Conservation (phyloP, 2,888 invertebrate genomes). For the Allacma fusca region DNA sequence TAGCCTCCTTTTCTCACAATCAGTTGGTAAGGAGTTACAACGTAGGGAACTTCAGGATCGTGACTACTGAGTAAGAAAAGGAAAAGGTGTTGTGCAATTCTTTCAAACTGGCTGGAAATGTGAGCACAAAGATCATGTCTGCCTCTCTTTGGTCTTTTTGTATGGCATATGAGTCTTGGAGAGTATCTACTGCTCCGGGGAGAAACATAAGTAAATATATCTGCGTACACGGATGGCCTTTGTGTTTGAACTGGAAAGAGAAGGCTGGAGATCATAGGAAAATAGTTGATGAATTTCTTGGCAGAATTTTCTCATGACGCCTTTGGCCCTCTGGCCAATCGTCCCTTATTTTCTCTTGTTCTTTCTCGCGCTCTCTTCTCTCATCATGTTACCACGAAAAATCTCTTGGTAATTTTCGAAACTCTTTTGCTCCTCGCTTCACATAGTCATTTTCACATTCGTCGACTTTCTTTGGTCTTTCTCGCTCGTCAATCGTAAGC, state of each 20-base stretch:
- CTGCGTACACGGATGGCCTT: too few species aligned
- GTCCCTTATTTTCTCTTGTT: slow-evolving; percentile 12
- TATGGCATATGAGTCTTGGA: too few species aligned
- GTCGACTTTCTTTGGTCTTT: not conserved
- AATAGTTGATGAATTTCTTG: slow-evolving; percentile 46
- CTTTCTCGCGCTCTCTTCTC: slow-evolving; percentile 5
- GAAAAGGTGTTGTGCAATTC: too few species aligned
- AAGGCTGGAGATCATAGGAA: not conserved
- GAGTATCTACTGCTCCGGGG: too few species aligned
- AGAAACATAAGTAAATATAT: too few species aligned
- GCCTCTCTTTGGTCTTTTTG: too few species aligned
- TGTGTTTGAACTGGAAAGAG: not conserved
- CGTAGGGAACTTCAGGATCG: too few species aligned
- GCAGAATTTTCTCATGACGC: slow-evolving; percentile 42
- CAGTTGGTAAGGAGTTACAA: too few species aligned
- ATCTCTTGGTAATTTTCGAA: not conserved
- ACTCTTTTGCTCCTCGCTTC: slow-evolving; percentile 3
- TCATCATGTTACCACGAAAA: not conserved
- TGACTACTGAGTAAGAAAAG: too few species aligned
- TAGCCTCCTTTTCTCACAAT: too few species aligned
- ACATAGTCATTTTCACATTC: not conserved
- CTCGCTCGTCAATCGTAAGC: slow-evolving; percentile 9
- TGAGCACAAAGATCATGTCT: too few species aligned
- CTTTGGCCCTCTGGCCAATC: slow-evolving; percentile 31
- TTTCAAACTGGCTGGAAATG: too few species aligned